Evolutionary conservation across 2,113 vertebrate species (phyloP), one percentile per base, ranked within the genome.

Genomic region (Xiphophorus hellerii): DNA sequence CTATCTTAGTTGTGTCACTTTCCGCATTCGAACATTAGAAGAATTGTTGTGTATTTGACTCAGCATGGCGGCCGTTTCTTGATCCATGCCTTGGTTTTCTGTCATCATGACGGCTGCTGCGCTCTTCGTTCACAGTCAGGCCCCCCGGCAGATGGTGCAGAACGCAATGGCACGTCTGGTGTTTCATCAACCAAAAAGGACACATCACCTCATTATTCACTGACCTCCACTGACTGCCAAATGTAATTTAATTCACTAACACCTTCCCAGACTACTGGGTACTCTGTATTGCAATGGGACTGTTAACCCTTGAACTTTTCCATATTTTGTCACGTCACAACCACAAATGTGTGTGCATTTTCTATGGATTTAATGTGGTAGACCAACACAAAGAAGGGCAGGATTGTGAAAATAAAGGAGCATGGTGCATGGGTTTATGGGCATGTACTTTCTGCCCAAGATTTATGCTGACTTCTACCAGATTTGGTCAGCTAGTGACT

Each of bases 131-230:
- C 15, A 33, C 62, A 29, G 62, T 35, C 17, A 33, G 35, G 17
- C 39, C 39, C 65, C 37, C 28, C 8, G 1, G 37, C 65, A 44
- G 65, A 67, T 44, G 65, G 65, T 67, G 11, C 35, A 15, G 25
- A 15, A 28, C n/a, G 2, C 65, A 28, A 27, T 14, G 13, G n/a
- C 13, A 44, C 37, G 37, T 44, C n/a, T 28, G 37, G 37, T 44
- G 37, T 28, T 67, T 29, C 37, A 67, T 67, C 65, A 42, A 27
- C 65, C 65, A 44, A 27, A 42, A 67, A 67, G 37, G 22, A 67
- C 37, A 44, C 14, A 65, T 67, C 65, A 28, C 65, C 65, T 44
- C n/a, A 27, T 67, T 44, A 67, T 15, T 42, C 37, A 44, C 15
- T 44, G 37, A 42, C 65, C 65, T 44, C 65, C 14, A 20, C 65